A percentile compares a stretch with the other conserved stretches of the same genome.
phyloP scores from a whole-genome alignment of 2,113 vertebrate genomes.

The Amblyornis subalaris region DNA sequence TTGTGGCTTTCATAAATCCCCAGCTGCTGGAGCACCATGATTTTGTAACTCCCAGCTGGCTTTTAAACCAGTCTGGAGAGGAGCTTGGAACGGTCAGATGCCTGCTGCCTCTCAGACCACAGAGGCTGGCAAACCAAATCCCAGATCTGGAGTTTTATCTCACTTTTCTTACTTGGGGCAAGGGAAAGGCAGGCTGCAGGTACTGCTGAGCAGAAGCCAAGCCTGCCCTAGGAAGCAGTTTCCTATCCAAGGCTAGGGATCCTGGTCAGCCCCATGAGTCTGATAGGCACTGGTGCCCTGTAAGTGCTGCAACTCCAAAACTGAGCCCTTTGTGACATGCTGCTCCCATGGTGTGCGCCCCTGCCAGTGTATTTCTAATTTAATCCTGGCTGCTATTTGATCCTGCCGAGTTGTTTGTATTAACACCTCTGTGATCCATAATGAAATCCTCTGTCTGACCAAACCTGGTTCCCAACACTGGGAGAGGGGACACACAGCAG shows the following conservation, averaged over 20 bases:
- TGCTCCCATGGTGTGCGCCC: not conserved
- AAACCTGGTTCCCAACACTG: not conserved
- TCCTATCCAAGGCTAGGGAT: not conserved
- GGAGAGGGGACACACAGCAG: rapidly evolving
- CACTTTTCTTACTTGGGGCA: not conserved
- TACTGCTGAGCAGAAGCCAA: not conserved
- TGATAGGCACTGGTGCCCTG: not conserved
- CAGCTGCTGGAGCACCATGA: not conserved
- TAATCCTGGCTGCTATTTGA: not conserved
- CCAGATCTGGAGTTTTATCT: not conserved
- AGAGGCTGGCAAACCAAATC: not conserved
- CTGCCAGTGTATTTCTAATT: not conserved
- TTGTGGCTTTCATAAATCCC: slow-evolving; percentile 14
- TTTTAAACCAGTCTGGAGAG: not conserved
- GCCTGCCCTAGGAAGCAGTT: not conserved
- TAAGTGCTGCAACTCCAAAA: not conserved
- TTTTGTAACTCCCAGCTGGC: slow-evolving; percentile 21
- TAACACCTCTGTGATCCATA: not conserved
- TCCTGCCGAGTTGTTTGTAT: not conserved
- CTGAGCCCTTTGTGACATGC: rapidly evolving
- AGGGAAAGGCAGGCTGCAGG: not conserved
- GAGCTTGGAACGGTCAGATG: not conserved
- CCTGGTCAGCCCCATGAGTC: not conserved
- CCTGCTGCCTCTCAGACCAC: not conserved
- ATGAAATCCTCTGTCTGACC: not conserved